Evolutionary conservation across 2,888 invertebrate genomes (phyloP).

Genomic region (Scaptomyza reducta): DNA sequence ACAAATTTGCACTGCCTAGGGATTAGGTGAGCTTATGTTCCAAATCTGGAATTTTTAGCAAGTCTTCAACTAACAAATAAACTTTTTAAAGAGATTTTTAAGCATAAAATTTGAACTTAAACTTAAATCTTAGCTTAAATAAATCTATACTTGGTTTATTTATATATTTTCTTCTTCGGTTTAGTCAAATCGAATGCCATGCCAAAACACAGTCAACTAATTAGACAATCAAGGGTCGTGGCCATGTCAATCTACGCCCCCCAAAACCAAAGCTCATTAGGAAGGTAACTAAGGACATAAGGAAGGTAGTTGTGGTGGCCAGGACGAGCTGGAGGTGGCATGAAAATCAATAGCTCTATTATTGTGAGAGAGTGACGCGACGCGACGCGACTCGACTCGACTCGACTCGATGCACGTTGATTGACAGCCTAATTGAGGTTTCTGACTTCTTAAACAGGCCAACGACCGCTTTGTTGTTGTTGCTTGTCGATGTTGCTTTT

Average conservation of each 20-base stretch:
- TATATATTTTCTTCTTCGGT: not conserved
- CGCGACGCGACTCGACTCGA: not conserved
- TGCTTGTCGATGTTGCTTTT: not conserved
- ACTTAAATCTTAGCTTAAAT: not conserved
- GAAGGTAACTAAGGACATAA: not conserved
- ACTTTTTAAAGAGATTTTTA: no score
- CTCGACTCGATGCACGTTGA: constrained; percentile 58
- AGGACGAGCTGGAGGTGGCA: not conserved
- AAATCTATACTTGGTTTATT: not conserved
- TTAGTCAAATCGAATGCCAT: constrained; percentile 21
- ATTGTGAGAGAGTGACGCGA: constrained; percentile 31
- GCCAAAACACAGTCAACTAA: constrained; percentile 47
- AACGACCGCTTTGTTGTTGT: constrained; percentile 50
- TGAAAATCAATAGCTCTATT: constrained; percentile 75
- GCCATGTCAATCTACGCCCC: constrained; percentile 38
- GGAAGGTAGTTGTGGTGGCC: not conserved
- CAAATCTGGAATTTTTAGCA: no score
- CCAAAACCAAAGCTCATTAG: constrained; percentile 46
- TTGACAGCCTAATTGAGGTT: constrained; percentile 76
- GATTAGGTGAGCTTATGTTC: no score
- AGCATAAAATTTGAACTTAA: no score
- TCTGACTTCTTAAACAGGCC: constrained; percentile 64
- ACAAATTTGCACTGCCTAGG: no score
- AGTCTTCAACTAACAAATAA: no score
- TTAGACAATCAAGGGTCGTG: constrained; percentile 62